These are phyloP conservation scores for Semaprochilodus insignis DNA, from an alignment of 2,797 vertebrate genomes.

Conservation along the genomic window DNA sequence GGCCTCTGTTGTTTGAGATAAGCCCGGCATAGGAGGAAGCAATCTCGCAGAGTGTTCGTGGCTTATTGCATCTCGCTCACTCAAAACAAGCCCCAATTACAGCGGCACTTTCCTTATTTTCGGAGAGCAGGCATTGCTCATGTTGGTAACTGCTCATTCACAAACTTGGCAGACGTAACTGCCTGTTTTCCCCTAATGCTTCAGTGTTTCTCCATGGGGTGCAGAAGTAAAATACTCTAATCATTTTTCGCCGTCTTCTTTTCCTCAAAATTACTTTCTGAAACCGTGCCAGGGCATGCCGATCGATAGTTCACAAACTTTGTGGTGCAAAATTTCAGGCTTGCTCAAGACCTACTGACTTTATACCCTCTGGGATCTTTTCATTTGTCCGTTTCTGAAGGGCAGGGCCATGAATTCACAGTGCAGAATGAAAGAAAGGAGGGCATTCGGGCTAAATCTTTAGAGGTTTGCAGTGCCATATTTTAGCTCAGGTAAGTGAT, in stretches of 20 bases:
- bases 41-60: conserved; percentile 21
- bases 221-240: conserved; percentile 45
- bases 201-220: background rate
- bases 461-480: background rate
- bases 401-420: conserved; percentile 29
- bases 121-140: conserved; percentile 51
- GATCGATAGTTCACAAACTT: conserved; percentile 66
- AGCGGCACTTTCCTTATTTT: conserved; percentile 48
- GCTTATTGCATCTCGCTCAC: conserved; percentile 48
- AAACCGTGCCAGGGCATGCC: conserved; percentile 62
- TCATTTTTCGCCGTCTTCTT: conserved; percentile 40
- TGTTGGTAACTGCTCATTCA: conserved; percentile 59
- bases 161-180: conserved; percentile 58
- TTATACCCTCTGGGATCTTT: conserved; percentile 51
- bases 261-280: conserved; percentile 59
- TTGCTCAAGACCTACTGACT: conserved; percentile 41
- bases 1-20: conserved; percentile 36
- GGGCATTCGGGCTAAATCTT: background rate
- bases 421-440: background rate
- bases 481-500: background rate
- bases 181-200: conserved; percentile 53
- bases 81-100: conserved; percentile 57
- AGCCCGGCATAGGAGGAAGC: conserved; percentile 39
- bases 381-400: conserved; percentile 41
- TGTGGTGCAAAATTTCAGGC: conserved; percentile 51